phyloP scores from a whole-genome alignment of 2,113 vertebrate species.

The Amphiprion ocellaris region DNA sequence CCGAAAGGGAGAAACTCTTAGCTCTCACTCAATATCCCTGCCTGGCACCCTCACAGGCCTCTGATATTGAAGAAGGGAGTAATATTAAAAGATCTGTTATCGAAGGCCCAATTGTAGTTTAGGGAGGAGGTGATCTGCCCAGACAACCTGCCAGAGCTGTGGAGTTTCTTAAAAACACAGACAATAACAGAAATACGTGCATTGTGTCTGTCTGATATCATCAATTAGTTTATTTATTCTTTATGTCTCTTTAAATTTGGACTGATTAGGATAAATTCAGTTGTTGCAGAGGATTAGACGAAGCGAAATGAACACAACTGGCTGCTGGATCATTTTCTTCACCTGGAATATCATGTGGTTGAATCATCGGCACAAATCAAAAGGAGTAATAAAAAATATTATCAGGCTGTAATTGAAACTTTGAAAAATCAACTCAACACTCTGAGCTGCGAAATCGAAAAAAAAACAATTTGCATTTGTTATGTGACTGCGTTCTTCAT shows the following conservation, averaged over 20 bases:
- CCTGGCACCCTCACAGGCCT: slow-evolving; percentile 52
- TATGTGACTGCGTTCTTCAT: too few species aligned
- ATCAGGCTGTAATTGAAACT: not conserved
- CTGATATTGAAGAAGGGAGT: slow-evolving; percentile 48
- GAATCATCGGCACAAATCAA: not conserved
- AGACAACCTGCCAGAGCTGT: slow-evolving; percentile 32
- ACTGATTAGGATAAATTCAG: not conserved
- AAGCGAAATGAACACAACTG: not conserved
- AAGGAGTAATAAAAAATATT: not conserved
- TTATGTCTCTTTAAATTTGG: not conserved
- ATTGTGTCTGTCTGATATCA: not conserved
- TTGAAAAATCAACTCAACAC: not conserved
- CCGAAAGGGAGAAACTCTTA: slow-evolving; percentile 48
- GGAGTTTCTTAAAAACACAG: slow-evolving; percentile 11
- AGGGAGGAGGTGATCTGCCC: not conserved
- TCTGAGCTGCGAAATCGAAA: too few species aligned
- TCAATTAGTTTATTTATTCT: not conserved
- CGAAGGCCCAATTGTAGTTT: slow-evolving; percentile 36
- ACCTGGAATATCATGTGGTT: not conserved
- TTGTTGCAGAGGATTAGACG: not conserved
- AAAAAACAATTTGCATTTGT: too few species aligned
- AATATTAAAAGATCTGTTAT: slow-evolving; percentile 80
- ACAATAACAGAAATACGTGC: not conserved
- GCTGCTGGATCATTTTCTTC: not conserved
- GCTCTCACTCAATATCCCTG: slow-evolving; percentile 61